These are phyloP conservation scores for Elaphurus davidianus DNA, from an alignment of 2,113 vertebrate species.

Conservation along the genomic window DNA sequence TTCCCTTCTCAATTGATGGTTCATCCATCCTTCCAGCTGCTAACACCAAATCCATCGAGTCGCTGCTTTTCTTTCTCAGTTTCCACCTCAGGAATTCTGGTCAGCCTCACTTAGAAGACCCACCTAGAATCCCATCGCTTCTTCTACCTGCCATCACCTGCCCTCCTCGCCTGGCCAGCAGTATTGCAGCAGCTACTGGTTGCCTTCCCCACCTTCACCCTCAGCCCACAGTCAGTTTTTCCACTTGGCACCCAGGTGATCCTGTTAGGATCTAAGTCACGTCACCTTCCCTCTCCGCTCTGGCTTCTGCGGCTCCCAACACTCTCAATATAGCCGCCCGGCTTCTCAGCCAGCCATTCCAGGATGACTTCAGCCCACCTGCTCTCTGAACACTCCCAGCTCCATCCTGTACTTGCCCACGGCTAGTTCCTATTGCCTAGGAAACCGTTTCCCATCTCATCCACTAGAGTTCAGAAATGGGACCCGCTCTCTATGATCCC, in stretches of 20 bases:
- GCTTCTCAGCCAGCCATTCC: not conserved
- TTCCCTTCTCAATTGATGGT: not conserved
- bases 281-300: not conserved
- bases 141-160: not conserved
- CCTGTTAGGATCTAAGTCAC: not conserved
- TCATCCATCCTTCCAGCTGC: not conserved
- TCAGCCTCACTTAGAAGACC: not conserved
- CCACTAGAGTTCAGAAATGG: not conserved
- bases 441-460: not conserved
- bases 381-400: not conserved
- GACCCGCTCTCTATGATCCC: not conserved
- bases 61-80: not conserved
- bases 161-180: not conserved
- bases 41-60: not conserved
- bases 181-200: rapidly evolving
- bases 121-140: not conserved
- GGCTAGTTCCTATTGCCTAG: not conserved
- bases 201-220: not conserved
- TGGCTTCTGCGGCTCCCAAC: not conserved
- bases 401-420: too few species aligned
- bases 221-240: not conserved
- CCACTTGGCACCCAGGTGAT: not conserved
- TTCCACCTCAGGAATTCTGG: not conserved
- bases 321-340: not conserved
- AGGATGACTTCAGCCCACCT: not conserved